Evolutionary conservation across 2,888 invertebrate species (phyloP), one percentile per base, ranked within the genome.

Genomic region (Dendrolimus pini): DNA sequence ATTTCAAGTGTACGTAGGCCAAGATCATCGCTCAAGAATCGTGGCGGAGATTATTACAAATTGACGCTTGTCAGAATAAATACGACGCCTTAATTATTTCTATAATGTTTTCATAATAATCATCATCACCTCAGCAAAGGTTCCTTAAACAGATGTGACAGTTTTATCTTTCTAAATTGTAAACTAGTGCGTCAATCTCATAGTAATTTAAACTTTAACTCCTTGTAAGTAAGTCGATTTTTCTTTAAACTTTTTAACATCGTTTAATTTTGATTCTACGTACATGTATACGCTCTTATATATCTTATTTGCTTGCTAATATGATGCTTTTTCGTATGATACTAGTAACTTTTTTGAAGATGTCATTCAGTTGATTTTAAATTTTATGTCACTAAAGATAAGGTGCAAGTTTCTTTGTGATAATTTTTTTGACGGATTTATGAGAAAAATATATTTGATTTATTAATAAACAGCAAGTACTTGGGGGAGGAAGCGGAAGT

Each of bases 391-490:
- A 30, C 30, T 30, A 30, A 30, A 30, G 3, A 30, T 30, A 30
- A 30, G 30, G 30, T 30, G 30, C 30, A 30, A 30, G 6, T 30
- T 30, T 30, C 6, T 30, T 30, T 3, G 30, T 6, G 6, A 30
- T 30, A 3, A 6, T 6, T 3, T 30, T 47, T 47, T 47, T 47
- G 47, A 47, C 9, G 47, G 12, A 47, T 47, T 47, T 47, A 47
- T 12, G 47, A 9, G 47, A 66, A 73, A 74, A 75, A 68, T 71
- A 66, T 66, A 65, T 65, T 68, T 67, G 69, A 75, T 75, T 68
- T 75, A 75, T 75, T 75, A 78, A 72, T 76, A 76, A 72, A 72
- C 67, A 63, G 57, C 41, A 65, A 69, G 69, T 69, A 70, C 66
- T 61, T 59, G 59, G 61, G 53, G 68, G 67, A 70, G 77, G 77